Evolutionary conservation across 2,797 vertebrate genomes (phyloP), one percentile per base, ranked within the genome.

Genomic region (Rhodeus uyekii): DNA sequence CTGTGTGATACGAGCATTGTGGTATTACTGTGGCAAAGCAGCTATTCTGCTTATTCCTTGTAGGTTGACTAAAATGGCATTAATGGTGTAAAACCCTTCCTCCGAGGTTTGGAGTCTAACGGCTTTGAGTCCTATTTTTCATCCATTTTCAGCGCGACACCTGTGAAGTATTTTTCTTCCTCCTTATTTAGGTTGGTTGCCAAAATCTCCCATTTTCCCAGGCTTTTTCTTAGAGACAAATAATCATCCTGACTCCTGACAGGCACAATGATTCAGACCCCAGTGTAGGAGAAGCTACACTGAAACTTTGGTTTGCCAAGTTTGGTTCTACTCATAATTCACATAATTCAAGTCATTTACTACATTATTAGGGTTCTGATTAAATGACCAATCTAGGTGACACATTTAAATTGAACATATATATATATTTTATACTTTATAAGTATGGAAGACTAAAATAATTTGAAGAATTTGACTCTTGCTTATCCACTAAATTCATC

Each of bases 121-220:
- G 12, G 48, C 36, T 68, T 60, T 80, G 36, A 80, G 24, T 38
- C 29, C 9, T 48, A 48, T 72, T 48, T 60, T 63, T 63, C 55
- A 48, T 48, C 8, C 13, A 64, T 50, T 36, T 29, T 55, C 9
- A 1, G 34, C 1, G 29, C 60, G 29, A 55, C n/a, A 75, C 18
- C 46, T 74, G 80, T 80, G 78, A 80, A 80, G 14, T 32, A 74
- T 81, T 63, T 39, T 44, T 42, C 36, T 65, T 67, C 16, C 76
- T 68, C 44, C 68, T 55, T 60, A 6, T 16, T 50, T 42, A 32
- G n/a, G 19, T 50, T 67, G 64, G 39, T n/a, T 81, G 79, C 80
- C 71, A 55, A 64, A 75, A 65, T 73, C 46, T 38, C 44, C 3
- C 18, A 39, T 39, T 75, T 74, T 75, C 60, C 69, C 8, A 73